Base-by-base conservation (phyloP, 2,888 invertebrate species). In the Beris morrisii region DNA sequence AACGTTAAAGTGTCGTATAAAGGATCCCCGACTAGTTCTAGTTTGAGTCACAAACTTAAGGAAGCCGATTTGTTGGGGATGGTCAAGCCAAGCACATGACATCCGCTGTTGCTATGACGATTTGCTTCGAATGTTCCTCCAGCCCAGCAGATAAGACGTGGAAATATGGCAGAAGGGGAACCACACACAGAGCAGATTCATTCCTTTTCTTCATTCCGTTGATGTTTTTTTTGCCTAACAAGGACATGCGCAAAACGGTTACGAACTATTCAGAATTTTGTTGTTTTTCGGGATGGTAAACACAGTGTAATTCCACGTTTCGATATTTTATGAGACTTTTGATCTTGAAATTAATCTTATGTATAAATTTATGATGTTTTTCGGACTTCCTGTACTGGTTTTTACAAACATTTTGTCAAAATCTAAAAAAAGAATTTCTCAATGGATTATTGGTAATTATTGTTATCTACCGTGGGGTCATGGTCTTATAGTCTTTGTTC, bases 1-100 rank as follows among this genome's bases (percentile, higher is more conserved):
- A 22, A 22, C 22, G 22, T 22, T 22, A 1, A 22, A 22, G 22
- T 22, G 3, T 22, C 22, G 22, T 38, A 38, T 38, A 7, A 7
- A 38, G 2, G 38, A 22, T 22, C 3, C 38, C 9, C 38, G 7
- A 38, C 9, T 3, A 38, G 7, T 38, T 38, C 9, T 38, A 38
- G 9, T n/a, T 48, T 12, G 13, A 48, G n/a, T 15, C 5, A 48
- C 5, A 13, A 22, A 15, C 4, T 30, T 53, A 28, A 30, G 53
- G 30, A 55, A 53, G 4, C 1, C 31, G 52, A 30, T 9, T n/a
- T 12, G 11, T n/a, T 67, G 53, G 43, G 68, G 61, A 32, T 65
- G 68, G 65, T 68, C 68, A 66, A 66, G 68, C 68, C 68, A 63
- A 66, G 68, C 68, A 68, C 68, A 68, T 68, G 68, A 68, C 50